phyloP scores from a whole-genome alignment of 2,888 invertebrate genomes.

The Dolichopus griseipennis region DNA sequence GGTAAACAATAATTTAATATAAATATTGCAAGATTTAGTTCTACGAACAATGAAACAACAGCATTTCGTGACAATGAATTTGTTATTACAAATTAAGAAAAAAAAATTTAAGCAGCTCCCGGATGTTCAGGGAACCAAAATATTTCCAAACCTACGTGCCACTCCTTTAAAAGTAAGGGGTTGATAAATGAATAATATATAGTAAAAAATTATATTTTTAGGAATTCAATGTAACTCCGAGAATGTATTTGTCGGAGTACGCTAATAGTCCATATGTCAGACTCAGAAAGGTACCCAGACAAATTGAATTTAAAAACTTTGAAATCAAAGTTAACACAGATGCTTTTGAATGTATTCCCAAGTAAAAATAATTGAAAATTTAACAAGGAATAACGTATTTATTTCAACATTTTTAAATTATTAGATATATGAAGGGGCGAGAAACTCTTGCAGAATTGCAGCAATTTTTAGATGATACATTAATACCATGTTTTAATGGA shows the following conservation, averaged over 20 bases:
- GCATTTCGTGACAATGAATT: conserved; percentile 9
- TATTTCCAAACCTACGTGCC: no score
- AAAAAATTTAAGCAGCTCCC: not conserved
- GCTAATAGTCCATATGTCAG: conserved; percentile 27
- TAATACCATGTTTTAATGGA: conserved; percentile 32
- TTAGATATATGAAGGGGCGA: conserved; percentile 32
- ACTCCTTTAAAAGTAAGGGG: no score
- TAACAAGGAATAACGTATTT: not conserved
- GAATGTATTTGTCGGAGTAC: conserved; percentile 28
- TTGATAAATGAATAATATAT: not conserved
- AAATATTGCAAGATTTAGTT: no score
- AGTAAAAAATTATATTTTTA: not conserved
- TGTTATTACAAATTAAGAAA: conserved; percentile 10
- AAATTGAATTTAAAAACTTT: conserved; percentile 31
- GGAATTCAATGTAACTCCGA: conserved; percentile 19
- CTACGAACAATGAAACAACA: conserved; percentile 11
- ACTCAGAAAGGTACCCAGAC: conserved; percentile 21
- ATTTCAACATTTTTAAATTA: not conserved
- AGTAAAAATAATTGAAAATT: conserved; percentile 22
- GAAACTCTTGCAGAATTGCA: conserved; percentile 30
- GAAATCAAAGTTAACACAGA: conserved; percentile 25
- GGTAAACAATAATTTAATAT: not conserved
- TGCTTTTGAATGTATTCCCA: conserved; percentile 30
- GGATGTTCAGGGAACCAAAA: no score
- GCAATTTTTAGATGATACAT: conserved; percentile 25